Evolutionary conservation across 1,140 invertebrate genomes (phyloP), one percentile per base, ranked within the genome.

Genomic region (Drosophila subpulchrella): DNA sequence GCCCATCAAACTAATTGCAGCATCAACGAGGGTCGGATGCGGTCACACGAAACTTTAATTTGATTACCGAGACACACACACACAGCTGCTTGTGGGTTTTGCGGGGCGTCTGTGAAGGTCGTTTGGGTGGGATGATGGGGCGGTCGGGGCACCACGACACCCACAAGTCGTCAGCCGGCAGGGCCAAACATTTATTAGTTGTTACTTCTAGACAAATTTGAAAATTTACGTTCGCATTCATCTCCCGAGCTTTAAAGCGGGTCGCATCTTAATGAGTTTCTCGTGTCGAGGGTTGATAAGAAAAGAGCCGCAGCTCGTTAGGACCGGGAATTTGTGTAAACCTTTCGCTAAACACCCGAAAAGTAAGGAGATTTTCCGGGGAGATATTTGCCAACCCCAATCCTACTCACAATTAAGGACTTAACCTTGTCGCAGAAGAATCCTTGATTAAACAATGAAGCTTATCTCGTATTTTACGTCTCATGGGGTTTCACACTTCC

Each of bases 181-280:
- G 57, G 46, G 62, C 61, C 24, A 60, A 75, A 65, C 75, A 88
- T 85, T 85, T 85, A 85, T 88, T 85, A 88, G 78, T 82, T 82
- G 82, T 78, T 78, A 85, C 65, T 67, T 78, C 44, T 63, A 68
- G 65, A 67, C 78, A 81, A 85, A 78, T 85, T 82, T 82, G 54
- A 78, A 66, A 82, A 82, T 82, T 86, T 65, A 66, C 82, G 73
- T 55, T 75, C 78, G 47, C 62, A 77, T 66, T 54, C 72, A 75
- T 74, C 65, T 20, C 6, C 27, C 12, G 10, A 27, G 30, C 38
- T 34, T 58, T 32, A 44, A 63, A 61, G 56, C 38, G 47, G 46
- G 65, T 42, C 41, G 55, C 56, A 47, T 59, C 71, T 72, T 88
- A 85, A 85, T 88, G 82, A 75, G 83, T 75, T 88, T 82, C 75